phyloP scores from a whole-genome alignment of 2,888 invertebrate species.

The Euzophera pinguis region DNA sequence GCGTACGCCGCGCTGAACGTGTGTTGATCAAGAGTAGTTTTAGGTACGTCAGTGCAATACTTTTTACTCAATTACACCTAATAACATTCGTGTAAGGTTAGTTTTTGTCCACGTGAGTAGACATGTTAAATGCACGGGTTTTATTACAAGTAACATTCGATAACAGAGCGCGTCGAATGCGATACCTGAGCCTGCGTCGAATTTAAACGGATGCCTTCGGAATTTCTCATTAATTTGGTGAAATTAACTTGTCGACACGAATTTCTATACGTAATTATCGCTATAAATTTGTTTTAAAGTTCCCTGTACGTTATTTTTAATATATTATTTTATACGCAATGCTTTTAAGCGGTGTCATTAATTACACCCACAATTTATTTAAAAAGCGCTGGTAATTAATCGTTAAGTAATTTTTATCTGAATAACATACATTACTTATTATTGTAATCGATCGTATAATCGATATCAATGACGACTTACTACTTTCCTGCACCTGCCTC shows the following conservation, averaged over 20 bases:
- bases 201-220: slow-evolving; percentile 33
- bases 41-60: slow-evolving; percentile 54
- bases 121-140: slow-evolving; percentile 4
- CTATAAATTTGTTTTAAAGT: background rate
- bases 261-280: slow-evolving; percentile 2
- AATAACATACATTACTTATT: background rate
- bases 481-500: background rate
- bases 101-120: slow-evolving; percentile 25
- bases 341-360: background rate
- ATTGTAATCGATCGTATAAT: background rate
- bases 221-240: slow-evolving; percentile 18
- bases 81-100: slow-evolving; percentile 22
- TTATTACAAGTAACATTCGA: slow-evolving; percentile 14
- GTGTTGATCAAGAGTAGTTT: slow-evolving; percentile 30
- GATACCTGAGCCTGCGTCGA: slow-evolving; percentile 23
- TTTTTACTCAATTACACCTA: slow-evolving; percentile 14
- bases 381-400: background rate
- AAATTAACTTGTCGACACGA: slow-evolving; percentile 3
- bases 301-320: background rate
- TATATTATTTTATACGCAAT: background rate
- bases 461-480: background rate
- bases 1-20: slow-evolving; percentile 63
- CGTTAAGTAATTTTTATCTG: background rate
- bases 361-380: background rate
- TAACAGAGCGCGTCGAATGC: slow-evolving; percentile 10